Base-by-base conservation (phyloP, 53 echinoderm and acorn worm species). In the Henricia sp. region DNA sequence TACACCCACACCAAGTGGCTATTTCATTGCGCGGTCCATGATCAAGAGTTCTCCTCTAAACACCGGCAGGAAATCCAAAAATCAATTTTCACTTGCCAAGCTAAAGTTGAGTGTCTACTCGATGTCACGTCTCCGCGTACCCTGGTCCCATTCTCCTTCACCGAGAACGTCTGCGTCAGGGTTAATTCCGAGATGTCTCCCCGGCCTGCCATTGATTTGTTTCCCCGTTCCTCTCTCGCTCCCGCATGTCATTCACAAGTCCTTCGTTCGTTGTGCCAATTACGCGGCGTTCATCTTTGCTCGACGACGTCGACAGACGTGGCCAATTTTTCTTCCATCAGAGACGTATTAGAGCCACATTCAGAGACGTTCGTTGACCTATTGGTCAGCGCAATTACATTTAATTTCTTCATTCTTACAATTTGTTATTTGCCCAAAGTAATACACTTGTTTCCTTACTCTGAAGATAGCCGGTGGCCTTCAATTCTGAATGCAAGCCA, bases 41-140 rank as follows among this genome's bases (percentile, higher is more conserved):
- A 60, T 27, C 9, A 60, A 60, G 14, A 60, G 32, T 6, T 37
- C 56, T 56, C 43, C 58, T 19, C 40, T 19, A 26, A 57, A 2
- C 12, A 29, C 40, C 3, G 28, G 14, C 28, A 6, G 58, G 57
- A 14, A 16, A 39, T 0, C 27, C 39, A 29, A 25, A 58, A 77
- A 77, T 77, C 77, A 77, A 77, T 77, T 44, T 77, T 77, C 77
- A 77, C 59, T 67, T 77, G 41, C 58, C 12, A 6, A 40, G 35
- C n/a, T 17, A 77, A n/a, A 77, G 43, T 77, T 77, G 75, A 75
- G 55, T 26, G 10, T 29, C 77, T 57, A 14, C 26, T n/a, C 29
- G 37, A 34, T 55, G 24, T 52, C 74, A 46, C 23, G n/a, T n/a
- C n/a, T n/a, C n/a, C n/a, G n/a, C n/a, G 2, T 36, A 55, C 20